phyloP scores from a whole-genome alignment of 2,113 vertebrate genomes.

The cat (Felis catus) region DNA sequence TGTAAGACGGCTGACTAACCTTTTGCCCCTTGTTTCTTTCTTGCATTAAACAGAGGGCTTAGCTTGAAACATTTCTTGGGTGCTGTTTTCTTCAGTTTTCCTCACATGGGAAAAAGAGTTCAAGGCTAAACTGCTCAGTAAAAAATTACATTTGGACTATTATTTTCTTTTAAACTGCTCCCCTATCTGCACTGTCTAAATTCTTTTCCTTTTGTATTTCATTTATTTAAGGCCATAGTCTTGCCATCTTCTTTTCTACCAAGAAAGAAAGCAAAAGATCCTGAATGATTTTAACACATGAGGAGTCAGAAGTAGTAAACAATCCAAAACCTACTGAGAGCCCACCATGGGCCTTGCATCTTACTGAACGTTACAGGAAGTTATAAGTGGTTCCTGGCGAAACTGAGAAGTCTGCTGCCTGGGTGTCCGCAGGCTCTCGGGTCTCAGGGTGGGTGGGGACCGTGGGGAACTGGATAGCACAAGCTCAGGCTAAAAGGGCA shows the following conservation, averaged over 20 bases:
- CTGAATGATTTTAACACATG: background rate
- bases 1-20: background rate
- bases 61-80: conserved; percentile 31
- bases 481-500: background rate
- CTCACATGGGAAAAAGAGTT: background rate
- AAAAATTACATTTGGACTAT: background rate
- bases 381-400: background rate
- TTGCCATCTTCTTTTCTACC: background rate
- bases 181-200: background rate
- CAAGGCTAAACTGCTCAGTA: background rate
- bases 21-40: conserved; percentile 22
- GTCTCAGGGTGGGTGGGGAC: background rate
- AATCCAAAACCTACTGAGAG: background rate
- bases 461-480: background rate
- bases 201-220: background rate
- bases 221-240: background rate
- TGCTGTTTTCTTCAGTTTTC: conserved; percentile 32
- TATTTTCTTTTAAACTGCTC: background rate
- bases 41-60: conserved; percentile 36
- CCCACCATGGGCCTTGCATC: background rate
- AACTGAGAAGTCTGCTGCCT: background rate
- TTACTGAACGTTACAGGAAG: background rate
- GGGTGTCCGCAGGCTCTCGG: background rate
- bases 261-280: background rate
- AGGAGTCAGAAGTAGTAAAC: background rate